Base-by-base conservation (phyloP, 2,888 invertebrate genomes). In the Xylophagus ater region DNA sequence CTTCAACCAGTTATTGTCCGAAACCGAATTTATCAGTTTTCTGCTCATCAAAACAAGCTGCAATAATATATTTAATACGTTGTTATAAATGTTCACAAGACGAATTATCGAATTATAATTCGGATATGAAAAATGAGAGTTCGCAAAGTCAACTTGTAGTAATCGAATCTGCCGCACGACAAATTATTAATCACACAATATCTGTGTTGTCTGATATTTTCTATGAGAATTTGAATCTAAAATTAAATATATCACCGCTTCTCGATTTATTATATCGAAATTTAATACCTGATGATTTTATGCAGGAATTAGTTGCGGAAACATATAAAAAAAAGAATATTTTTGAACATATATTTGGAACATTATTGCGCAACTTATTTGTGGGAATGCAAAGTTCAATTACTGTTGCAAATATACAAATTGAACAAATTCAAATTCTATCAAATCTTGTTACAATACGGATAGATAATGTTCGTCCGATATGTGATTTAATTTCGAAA, bases 361-460 rank as follows among this genome's bases (percentile, higher is more conserved):
- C 57, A 42, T 44, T 65, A 36, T 39, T 65, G 29, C 56, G 63
- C 10, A 58, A 60, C 3, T 49, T 65, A 2, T 65, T 60, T 32
- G 54, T 57, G 29, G 62, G 61, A 2, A 65, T 65, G 65, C 62
- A 62, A 43, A 54, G 60, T n/a, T 38, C 41, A 8, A 37, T 41
- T 14, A 34, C 40, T 7, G 31, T 37, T 8, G 39, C 41, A 17
- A 28, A 29, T 10, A 39, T 63, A 23, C 56, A 57, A 46, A 72
- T 82, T 46, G 74, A 83, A 46, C 81, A 84, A 9, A 70, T 86
- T 46, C 74, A 78, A 29, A 78, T 80, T 35, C 67, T 94, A 41
- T 76, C 79, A 28, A 83, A 89, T 51, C 67, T 94, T 46, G 79
- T 85, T 53, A 85, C 86, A 50, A 75, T 90, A 42, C 78, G 85